Percentiles rank a stretch among this genome's conserved stretches.
Conservation (phyloP, 2,113 vertebrate genomes). For the Phyllostomus hastatus region DNA sequence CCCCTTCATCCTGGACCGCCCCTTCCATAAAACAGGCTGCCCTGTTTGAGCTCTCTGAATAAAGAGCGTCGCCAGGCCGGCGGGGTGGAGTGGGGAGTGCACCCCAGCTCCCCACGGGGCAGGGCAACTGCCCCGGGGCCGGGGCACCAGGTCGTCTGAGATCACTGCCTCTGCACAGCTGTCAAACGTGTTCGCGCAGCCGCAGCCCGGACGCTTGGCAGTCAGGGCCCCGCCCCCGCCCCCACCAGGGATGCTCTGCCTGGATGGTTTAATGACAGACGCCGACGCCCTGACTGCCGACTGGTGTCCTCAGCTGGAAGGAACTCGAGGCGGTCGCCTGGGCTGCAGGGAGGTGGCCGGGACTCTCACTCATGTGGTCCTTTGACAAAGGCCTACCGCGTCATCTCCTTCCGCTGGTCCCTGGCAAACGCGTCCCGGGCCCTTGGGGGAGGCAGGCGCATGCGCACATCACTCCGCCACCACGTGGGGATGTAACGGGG, state of each 20-base stretch:
- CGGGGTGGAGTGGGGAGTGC: neutral
- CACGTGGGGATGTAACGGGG: accelerated
- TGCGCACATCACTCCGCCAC: neutral
- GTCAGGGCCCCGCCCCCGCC: neutral
- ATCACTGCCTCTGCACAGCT: neutral
- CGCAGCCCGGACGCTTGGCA: neutral
- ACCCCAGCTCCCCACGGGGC: neutral
- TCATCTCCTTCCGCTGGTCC: no score
- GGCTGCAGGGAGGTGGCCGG: neutral
- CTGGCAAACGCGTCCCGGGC: neutral
- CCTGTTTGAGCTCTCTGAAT: neutral
- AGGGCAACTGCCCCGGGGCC: neutral
- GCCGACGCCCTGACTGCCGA: neutral
- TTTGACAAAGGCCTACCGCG: neutral
- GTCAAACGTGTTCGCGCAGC: neutral
- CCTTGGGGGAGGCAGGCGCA: neutral
- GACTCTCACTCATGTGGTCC: neutral
- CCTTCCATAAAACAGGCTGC: slow-evolving; percentile 27
- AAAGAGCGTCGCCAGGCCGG: neutral
- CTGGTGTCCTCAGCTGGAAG: neutral
- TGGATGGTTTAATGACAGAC: slow-evolving; percentile 40
- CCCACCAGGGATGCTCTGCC: neutral
- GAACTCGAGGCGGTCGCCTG: neutral
- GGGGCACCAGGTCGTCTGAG: neutral
- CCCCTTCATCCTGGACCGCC: neutral